Evolutionary conservation across 2,113 vertebrate genomes (phyloP), one percentile per base, ranked within the genome.

Genomic region (Hippocampus zosterae): DNA sequence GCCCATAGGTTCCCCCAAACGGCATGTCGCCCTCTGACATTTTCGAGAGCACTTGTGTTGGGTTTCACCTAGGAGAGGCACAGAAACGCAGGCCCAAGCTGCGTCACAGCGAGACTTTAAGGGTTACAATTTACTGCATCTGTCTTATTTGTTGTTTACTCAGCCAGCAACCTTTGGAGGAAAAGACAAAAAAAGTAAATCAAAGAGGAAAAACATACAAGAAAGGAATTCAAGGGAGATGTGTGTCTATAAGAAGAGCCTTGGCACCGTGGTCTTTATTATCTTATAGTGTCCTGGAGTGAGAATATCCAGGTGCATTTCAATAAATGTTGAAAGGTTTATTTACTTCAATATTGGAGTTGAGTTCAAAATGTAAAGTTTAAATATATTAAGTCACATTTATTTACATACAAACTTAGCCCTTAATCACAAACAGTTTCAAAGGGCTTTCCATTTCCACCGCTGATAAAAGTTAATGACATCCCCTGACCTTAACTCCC

Each of bases 81-180:
- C 62, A 88, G 77, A 88, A 88, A 89, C 64, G 77, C 75, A 75
- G 68, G 72, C 65, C 59, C 67, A 48, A 50, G 72, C 69, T 73
- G 33, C 55, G 65, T 46, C 79, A 78, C 72, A 65, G 68, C 63
- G 66, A 79, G 70, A 76, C 70, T 69, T 87, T 76, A 81, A 78
- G 75, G 74, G 77, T 79, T 70, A 81, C 70, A 85, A 87, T 90
- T 92, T 88, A 92, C 84, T 85, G 69, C 78, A 73, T 29, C 69
- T 75, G 74, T 66, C 75, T 75, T 76, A 77, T 84, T 81, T 81
- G 72, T 77, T 88, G 81, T 91, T 89, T 86, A 61, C 83, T 78
- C 27, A 81, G 72, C 67, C 70, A 67, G 69, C 75, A 80, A 64
- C 67, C 23, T 71, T 40, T 52, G 27, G 46, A 55, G 67, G 25